Evolutionary conservation across 2,113 vertebrate species (phyloP).

Genomic region (Acanthisitta chloris): DNA sequence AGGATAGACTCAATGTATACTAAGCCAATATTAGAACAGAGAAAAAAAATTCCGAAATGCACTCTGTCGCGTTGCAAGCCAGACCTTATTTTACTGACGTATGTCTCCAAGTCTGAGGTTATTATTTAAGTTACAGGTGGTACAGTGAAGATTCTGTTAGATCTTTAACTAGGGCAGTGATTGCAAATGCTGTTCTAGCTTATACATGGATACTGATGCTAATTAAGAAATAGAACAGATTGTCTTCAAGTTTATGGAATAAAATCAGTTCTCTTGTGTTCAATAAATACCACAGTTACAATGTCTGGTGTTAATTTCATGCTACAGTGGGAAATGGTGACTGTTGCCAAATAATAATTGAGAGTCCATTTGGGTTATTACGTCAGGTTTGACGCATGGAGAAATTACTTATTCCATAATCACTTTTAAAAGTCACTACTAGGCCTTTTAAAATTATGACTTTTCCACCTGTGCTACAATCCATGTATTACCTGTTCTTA

Average conservation of each 20-base stretch:
- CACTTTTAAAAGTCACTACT: constrained; percentile 67
- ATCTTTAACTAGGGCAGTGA: constrained; percentile 33
- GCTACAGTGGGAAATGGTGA: constrained; percentile 65
- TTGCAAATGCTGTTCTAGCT: constrained; percentile 58
- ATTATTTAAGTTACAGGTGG: neutral
- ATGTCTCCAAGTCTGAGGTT: constrained; percentile 17
- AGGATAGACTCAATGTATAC: neutral
- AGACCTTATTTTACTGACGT: constrained; percentile 16
- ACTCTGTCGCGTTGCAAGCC: neutral
- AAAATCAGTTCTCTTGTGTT: constrained; percentile 71
- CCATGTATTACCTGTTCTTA: neutral
- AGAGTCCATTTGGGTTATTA: constrained; percentile 73
- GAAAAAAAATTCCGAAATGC: neutral
- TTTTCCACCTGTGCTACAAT: constrained; percentile 31
- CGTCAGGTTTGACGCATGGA: constrained; percentile 16
- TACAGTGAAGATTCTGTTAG: constrained; percentile 31
- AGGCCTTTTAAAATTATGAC: constrained; percentile 43
- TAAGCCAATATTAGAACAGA: neutral
- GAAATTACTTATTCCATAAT: constrained; percentile 65
- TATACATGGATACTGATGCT: constrained; percentile 62
- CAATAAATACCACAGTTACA: constrained; percentile 67
- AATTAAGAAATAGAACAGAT: constrained; percentile 75
- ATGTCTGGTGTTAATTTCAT: constrained; percentile 71
- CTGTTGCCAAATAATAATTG: constrained; percentile 74
- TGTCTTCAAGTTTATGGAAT: constrained; percentile 69